Evolutionary conservation across 1,140 invertebrate genomes (phyloP), one percentile per base, ranked within the genome.

Genomic region (Drosophila triauraria): DNA sequence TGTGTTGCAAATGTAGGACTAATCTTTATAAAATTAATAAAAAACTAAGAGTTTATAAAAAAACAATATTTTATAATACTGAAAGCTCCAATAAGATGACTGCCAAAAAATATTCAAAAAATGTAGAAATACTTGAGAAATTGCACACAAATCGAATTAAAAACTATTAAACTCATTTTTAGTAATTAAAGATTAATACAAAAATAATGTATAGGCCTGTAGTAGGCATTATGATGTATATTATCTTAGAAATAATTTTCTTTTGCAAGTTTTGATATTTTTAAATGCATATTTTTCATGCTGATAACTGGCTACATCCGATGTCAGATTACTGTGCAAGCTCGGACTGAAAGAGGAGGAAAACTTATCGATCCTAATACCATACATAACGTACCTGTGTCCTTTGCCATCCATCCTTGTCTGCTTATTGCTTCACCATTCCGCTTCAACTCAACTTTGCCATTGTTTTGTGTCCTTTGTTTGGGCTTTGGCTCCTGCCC

Each of bases 401-500:
- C 65, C 32, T 46, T 43, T 38, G 47, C 38, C 48, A 68, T 59
- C 62, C 58, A 60, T 44, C 57, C 40, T 68, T 68, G 48, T 38
- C 48, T 71, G 20, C 23, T 71, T 69, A 70, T 75, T 75, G 57
- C 38, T 57, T 15, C 72, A 42, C 43, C 74, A 57, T 65, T 58
- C 60, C 38, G 61, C 54, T 44, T 57, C 53, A 51, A 69, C 15
- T 20, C 43, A 51, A 58, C 67, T 67, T 76, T 61, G 20, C 46
- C 53, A 60, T 58, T 82, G 58, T 82, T 56, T 75, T 63, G 64
- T 62, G 70, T 74, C 46, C 74, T 78, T 48, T 48, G 61, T 82
- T 30, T 58, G 59, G 48, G 68, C 53, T 44, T 56, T 59, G 2
- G 42, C 40, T n/a, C 15, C 40, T 9, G 40, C 15, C 40, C 40